Percentiles rank a stretch among this genome's conserved stretches.
phyloP scores from a whole-genome alignment of 2,888 invertebrate species.

The Graphium colonna region DNA sequence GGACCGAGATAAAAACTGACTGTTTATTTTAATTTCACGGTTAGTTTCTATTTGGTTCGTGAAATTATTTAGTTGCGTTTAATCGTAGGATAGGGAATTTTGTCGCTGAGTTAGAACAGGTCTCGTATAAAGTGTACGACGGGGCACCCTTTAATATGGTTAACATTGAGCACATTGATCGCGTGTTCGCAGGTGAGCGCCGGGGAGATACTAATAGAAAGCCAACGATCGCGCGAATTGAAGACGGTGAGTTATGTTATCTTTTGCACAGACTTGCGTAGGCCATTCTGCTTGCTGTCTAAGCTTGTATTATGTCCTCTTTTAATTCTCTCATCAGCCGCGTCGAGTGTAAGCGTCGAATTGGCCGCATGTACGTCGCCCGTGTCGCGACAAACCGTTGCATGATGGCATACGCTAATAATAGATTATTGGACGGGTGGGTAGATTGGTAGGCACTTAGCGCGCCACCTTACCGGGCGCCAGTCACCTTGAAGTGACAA shows the following conservation, averaged over 20 bases:
- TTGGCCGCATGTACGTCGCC: conserved; percentile 30
- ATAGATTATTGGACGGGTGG: conserved; percentile 52
- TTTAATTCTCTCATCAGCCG: conserved; percentile 8
- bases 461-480: conserved; percentile 49
- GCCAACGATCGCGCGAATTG: conserved; percentile 67
- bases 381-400: conserved; percentile 47
- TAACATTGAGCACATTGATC: conserved; percentile 69
- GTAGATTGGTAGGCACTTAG: conserved; percentile 40
- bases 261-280: conserved; percentile 37
- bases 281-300: conserved; percentile 29
- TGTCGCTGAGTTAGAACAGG: no score
- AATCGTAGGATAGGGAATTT: no score
- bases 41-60: conserved; percentile 4
- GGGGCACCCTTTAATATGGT: conserved; percentile 51
- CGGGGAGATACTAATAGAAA: conserved; percentile 74
- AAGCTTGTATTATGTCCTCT: conserved; percentile 20
- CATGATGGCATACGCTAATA: conserved; percentile 63
- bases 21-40: conserved; percentile 4
- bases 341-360: conserved; percentile 9
- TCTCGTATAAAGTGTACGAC: not conserved
- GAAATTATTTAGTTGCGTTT: not conserved
- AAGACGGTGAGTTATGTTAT: conserved; percentile 65
- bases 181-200: conserved; percentile 76
- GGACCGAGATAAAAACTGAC: not conserved
- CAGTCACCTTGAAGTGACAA: conserved; percentile 61